phyloP scores from a whole-genome alignment of 2,113 vertebrate genomes.

The Mustela lutreola region DNA sequence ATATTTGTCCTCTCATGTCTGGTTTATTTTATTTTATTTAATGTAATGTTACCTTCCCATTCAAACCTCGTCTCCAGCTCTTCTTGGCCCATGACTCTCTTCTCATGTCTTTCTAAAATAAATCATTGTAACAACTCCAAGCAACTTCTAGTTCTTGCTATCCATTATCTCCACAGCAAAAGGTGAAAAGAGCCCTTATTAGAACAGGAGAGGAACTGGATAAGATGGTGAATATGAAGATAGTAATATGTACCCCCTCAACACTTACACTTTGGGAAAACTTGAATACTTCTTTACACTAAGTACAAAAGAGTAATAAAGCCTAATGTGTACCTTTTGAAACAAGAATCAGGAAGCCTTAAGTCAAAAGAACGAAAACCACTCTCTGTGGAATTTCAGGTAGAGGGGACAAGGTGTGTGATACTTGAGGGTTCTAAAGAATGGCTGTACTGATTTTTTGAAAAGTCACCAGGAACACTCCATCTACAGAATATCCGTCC shows the following conservation, averaged over 20 bases:
- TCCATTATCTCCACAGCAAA: neutral
- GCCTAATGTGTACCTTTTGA: neutral
- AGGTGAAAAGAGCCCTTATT: neutral
- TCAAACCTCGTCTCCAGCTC: neutral
- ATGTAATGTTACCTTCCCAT: neutral
- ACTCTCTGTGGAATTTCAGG: neutral
- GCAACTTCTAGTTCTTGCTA: neutral
- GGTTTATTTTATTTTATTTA: neutral
- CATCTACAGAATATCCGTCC: neutral
- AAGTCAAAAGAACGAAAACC: slow-evolving; percentile 20
- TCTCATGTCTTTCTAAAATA: neutral
- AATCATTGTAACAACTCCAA: neutral
- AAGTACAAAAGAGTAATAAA: neutral
- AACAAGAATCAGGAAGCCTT: neutral
- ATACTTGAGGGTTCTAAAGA: neutral
- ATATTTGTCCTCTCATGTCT: neutral
- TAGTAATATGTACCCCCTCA: neutral
- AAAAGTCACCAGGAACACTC: neutral
- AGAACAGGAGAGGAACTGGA: neutral
- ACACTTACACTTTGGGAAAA: neutral
- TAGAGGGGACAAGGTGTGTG: neutral
- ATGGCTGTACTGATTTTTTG: slow-evolving; percentile 19
- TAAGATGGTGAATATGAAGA: neutral
- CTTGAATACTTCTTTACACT: neutral
- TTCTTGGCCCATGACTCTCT: neutral